Conservation (phyloP, 2,113 vertebrate species). For the Gnathonemus longibarbis region DNA sequence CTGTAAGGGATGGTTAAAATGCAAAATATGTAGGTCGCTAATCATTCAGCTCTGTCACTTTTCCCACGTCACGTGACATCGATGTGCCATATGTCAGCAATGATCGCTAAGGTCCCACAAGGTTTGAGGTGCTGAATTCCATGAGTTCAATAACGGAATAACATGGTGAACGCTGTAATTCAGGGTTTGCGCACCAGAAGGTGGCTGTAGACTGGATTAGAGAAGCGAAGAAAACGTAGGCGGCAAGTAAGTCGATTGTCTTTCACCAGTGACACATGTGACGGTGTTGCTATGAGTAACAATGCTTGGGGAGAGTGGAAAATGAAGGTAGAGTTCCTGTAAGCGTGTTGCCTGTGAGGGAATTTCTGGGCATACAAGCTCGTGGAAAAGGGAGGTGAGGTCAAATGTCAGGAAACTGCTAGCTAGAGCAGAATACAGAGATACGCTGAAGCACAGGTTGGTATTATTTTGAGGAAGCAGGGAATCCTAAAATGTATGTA, state of each 20-base stretch:
- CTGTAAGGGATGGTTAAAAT: neutral
- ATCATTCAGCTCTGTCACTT: neutral
- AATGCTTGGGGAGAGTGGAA: neutral
- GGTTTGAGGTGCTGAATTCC: neutral
- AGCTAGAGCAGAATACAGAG: neutral
- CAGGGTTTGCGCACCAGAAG: neutral
- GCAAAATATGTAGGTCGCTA: neutral
- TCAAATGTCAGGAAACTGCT: neutral
- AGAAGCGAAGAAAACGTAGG: neutral
- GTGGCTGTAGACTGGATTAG: neutral
- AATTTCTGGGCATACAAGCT: neutral
- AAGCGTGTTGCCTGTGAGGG: neutral
- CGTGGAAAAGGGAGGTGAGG: neutral
- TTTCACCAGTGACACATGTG: neutral
- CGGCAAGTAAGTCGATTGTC: neutral
- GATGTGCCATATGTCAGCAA: neutral
- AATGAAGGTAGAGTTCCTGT: neutral
- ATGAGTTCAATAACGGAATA: neutral
- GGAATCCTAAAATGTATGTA: neutral
- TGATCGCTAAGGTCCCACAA: neutral
- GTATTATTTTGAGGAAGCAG: neutral
- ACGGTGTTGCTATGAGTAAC: neutral
- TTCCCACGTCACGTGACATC: neutral
- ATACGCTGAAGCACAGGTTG: neutral
- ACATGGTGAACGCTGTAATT: neutral